Percentiles rank a stretch among this genome's conserved stretches.
Evolutionary conservation across 2,888 invertebrate genomes (phyloP).

Genomic region (Hetaerina titia): DNA sequence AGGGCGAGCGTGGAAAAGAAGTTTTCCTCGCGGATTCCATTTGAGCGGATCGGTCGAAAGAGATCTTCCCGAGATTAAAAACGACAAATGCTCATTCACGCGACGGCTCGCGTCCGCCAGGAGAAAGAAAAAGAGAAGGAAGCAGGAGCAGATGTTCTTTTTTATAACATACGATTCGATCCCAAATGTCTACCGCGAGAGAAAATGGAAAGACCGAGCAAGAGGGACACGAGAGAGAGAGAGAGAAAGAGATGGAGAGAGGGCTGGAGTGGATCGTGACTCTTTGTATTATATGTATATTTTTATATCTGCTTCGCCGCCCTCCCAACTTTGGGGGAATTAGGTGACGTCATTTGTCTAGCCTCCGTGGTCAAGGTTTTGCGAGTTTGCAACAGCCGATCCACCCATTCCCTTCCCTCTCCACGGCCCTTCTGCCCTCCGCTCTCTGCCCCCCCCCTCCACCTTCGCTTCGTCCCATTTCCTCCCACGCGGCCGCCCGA

Average conservation of each 20-base stretch:
- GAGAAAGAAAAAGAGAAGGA: neutral
- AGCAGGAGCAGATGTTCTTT: neutral
- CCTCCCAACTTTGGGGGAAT: neutral
- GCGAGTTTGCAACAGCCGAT: conserved; percentile 14
- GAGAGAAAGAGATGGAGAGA: neutral
- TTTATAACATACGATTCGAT: too few relatives aligned
- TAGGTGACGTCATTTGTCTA: conserved; percentile 34
- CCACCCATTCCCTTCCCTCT: neutral
- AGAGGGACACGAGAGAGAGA: neutral
- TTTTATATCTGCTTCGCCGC: neutral
- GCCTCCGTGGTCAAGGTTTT: conserved; percentile 51
- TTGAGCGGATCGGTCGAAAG: neutral
- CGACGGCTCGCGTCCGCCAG: neutral
- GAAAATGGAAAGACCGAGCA: neutral
- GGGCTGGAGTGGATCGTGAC: neutral
- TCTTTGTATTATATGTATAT: neutral
- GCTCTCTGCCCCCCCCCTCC: neutral
- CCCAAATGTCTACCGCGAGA: too few relatives aligned
- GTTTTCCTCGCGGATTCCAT: neutral
- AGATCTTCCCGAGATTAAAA: neutral
- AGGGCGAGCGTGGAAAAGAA: too few relatives aligned
- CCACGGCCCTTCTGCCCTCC: neutral
- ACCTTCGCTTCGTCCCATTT: neutral
- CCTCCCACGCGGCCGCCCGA: neutral
- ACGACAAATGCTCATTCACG: neutral